phyloP scores from a whole-genome alignment of 2,797 vertebrate species.

The Decapterus maruadsi region DNA sequence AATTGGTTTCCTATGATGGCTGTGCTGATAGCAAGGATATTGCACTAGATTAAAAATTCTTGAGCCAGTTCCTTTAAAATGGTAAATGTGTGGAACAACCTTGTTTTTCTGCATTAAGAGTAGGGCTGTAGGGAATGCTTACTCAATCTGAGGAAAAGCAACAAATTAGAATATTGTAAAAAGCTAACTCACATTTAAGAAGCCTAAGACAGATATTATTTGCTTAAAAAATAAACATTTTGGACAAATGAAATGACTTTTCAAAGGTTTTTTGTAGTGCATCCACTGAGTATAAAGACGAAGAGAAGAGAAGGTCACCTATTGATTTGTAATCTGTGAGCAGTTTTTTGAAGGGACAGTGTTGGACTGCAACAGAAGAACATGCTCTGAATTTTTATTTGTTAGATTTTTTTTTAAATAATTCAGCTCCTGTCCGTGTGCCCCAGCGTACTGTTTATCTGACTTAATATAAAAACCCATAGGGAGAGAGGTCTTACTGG shows the following conservation, averaged over 20 bases:
- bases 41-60: background rate
- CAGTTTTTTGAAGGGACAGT: slow-evolving; percentile 3
- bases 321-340: slow-evolving; percentile 15
- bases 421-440: slow-evolving; percentile 19
- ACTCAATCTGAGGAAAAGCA: background rate
- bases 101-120: background rate
- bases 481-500: slow-evolving; percentile 12
- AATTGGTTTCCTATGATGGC: slow-evolving; percentile 17
- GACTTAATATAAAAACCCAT: slow-evolving; percentile 17
- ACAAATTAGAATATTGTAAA: background rate
- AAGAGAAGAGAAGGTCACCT: slow-evolving; percentile 6
- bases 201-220: background rate
- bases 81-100: slow-evolving; percentile 9
- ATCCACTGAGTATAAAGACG: slow-evolving; percentile 8
- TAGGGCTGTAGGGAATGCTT: background rate
- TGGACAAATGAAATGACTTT: background rate
- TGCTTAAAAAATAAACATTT: background rate
- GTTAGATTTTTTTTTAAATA: slow-evolving; percentile 12
- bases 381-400: background rate
- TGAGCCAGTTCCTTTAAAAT: background rate
- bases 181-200: background rate
- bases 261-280: background rate
- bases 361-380: slow-evolving; percentile 4
- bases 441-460: slow-evolving; percentile 3
- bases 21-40: background rate